Evolutionary conservation across 2,113 vertebrate genomes (phyloP).

Genomic region (Psephotus haematonotus): DNA sequence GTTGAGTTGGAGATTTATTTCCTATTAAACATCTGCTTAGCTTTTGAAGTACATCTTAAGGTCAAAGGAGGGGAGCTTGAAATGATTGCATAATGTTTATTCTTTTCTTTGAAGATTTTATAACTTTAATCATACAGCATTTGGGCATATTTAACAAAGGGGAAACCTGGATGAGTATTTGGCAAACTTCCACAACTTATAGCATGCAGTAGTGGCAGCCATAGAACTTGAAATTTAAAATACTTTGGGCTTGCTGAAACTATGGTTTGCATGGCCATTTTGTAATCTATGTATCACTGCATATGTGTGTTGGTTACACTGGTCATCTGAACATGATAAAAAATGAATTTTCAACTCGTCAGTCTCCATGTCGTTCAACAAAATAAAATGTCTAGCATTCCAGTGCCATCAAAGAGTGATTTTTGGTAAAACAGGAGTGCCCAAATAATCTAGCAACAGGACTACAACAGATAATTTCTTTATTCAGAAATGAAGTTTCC

Average conservation of each 20-base stretch:
- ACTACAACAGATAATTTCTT: neutral
- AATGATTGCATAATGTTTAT: conserved; percentile 70
- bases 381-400: neutral
- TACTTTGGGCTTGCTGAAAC: neutral
- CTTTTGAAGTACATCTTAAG: conserved; percentile 72
- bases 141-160: conserved; percentile 48
- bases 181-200: conserved; percentile 1
- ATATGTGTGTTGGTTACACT: neutral
- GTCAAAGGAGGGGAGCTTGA: conserved; percentile 63
- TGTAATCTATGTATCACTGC: neutral
- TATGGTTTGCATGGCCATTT: neutral
- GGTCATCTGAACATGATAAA: neutral
- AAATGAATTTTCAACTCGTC: neutral
- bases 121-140: conserved; percentile 46
- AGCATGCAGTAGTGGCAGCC: neutral
- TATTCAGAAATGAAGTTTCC: neutral
- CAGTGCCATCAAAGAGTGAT: neutral
- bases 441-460: neutral
- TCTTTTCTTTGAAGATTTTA: conserved; percentile 70
- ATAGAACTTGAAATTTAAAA: conserved; percentile 3
- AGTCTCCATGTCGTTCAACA: neutral
- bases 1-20: conserved; percentile 72
- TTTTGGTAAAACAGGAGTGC: neutral
- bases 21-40: conserved; percentile 67
- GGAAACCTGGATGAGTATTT: conserved; percentile 18